These are phyloP conservation scores for Nipponacmea schrenckii DNA, from an alignment of 2,888 invertebrate genomes.

Conservation along the genomic window DNA sequence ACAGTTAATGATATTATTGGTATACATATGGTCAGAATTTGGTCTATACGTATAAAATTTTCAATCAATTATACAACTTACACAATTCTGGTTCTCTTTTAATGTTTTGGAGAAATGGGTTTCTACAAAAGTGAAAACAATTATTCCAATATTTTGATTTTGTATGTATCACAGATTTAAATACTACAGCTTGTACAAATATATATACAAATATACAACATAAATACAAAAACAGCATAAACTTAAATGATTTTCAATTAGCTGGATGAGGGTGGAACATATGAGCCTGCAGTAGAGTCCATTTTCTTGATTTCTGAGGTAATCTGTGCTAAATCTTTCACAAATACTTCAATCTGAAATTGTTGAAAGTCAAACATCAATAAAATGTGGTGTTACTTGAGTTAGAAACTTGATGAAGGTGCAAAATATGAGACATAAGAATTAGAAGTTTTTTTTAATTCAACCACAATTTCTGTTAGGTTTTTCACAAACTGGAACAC, in stretches of 20 bases:
- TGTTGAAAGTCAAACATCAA: background rate
- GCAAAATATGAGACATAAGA: slow-evolving; percentile 34
- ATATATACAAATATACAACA: too few relatives aligned
- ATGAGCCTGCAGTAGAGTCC: slow-evolving; percentile 54
- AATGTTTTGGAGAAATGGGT: too few relatives aligned
- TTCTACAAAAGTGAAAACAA: too few relatives aligned
- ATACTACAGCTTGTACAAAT: too few relatives aligned
- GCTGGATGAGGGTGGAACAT: slow-evolving; percentile 62
- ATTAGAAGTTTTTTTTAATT: slow-evolving; percentile 41
- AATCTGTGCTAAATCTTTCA: slow-evolving; percentile 64
- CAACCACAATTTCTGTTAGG: slow-evolving; percentile 44
- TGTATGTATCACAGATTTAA: too few relatives aligned
- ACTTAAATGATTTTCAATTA: slow-evolving; percentile 19
- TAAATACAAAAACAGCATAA: too few relatives aligned
- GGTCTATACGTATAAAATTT: too few relatives aligned
- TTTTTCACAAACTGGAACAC: slow-evolving; percentile 49
- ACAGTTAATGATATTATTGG: too few relatives aligned
- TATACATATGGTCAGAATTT: too few relatives aligned
- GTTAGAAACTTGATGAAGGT: slow-evolving; percentile 40
- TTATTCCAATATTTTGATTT: too few relatives aligned
- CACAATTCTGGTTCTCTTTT: too few relatives aligned
- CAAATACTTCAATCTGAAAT: slow-evolving; percentile 64
- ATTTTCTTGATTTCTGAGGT: slow-evolving; percentile 64
- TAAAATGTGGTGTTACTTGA: background rate
- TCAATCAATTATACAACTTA: too few relatives aligned